Percentiles rank a stretch among this genome's conserved stretches.
These are phyloP conservation scores for Pemphredon lugubris DNA, from an alignment of 2,888 invertebrate species.

Conservation along the genomic window DNA sequence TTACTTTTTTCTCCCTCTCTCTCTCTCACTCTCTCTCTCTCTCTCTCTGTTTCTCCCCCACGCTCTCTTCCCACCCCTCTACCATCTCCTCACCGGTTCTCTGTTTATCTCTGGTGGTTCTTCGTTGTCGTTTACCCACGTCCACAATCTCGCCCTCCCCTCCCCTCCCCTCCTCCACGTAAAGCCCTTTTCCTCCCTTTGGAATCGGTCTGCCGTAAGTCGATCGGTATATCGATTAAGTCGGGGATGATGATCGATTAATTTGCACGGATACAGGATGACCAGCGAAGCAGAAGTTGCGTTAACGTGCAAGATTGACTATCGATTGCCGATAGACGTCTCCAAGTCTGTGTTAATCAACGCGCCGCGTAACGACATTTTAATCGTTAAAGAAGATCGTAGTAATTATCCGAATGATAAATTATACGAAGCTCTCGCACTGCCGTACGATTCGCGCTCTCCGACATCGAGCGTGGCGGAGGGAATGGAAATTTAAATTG, in stretches of 20 bases:
- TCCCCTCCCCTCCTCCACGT: background rate
- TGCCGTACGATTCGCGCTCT: too few species aligned
- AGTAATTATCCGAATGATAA: too few species aligned
- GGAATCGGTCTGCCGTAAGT: slow-evolving; percentile 11
- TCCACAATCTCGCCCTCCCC: slow-evolving; percentile 21
- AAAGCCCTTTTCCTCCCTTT: background rate
- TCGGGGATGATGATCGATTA: slow-evolving; percentile 7
- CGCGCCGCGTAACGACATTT: too few species aligned
- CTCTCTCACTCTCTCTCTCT: background rate
- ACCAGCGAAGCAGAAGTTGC: background rate
- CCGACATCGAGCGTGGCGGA: too few species aligned
- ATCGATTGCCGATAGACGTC: too few species aligned
- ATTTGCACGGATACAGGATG: background rate
- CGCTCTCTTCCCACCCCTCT: background rate
- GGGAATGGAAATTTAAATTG: too few species aligned
- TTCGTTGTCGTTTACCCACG: slow-evolving; percentile 12
- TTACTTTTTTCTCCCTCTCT: slow-evolving; percentile 59
- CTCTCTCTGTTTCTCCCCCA: background rate
- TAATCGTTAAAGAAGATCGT: too few species aligned
- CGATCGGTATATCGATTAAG: slow-evolving; percentile 3
- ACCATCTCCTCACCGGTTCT: background rate
- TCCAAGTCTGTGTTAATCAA: too few species aligned
- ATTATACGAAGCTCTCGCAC: too few species aligned
- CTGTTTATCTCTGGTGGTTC: background rate
- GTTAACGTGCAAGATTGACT: slow-evolving; percentile 9